Base-by-base conservation (phyloP, 2,113 vertebrate species). In the Perca fluviatilis region DNA sequence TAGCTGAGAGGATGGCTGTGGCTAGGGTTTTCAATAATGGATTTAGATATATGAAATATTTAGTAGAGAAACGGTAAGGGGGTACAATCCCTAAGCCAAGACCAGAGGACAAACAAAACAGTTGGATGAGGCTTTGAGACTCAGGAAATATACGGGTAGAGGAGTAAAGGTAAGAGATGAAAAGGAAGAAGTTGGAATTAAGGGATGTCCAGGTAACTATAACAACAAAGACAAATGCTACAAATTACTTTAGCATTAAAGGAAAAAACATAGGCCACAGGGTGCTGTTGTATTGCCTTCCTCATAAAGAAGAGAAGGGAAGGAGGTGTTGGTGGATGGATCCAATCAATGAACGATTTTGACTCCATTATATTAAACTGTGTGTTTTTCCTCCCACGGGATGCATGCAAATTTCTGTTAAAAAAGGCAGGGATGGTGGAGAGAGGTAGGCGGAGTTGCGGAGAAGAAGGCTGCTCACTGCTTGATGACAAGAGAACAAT, bases 31-130 rank as follows among this genome's bases (percentile, higher is more conserved):
- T 95, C 88, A 94, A 95, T 95, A 94, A 96, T 95, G 86, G 75
- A 95, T 95, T 91, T 13, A 63, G 71, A 92, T 90, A 82, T 82
- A 88, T 93, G 19, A 90, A 95, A 95, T 94, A 95, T 95, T 95
- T 88, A 95, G 83, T 65, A 51, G 76, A 63, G 73, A 76, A 90
- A 86, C 2, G 74, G 80, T 77, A 50, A 83, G 62, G 60, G 61
- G 88, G 80, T 69, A 86, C 74, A 88, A 86, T 88, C 62, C 67
- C 50, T 74, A 74, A 79, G 67, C 77, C 78, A 82, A 62, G 69
- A 86, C 63, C 68, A 77, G 70, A 90, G 72, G 82, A 93, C 84
- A 93, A 94, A 94, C 86, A 93, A 90, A 86, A 85, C 21, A 70
- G 51, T 40, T 63, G 80, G 85, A 67, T 72, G 61, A 77, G 69